Evolutionary conservation across 2,113 vertebrate genomes (phyloP).

Genomic region (Acrocephalus arundinaceus): DNA sequence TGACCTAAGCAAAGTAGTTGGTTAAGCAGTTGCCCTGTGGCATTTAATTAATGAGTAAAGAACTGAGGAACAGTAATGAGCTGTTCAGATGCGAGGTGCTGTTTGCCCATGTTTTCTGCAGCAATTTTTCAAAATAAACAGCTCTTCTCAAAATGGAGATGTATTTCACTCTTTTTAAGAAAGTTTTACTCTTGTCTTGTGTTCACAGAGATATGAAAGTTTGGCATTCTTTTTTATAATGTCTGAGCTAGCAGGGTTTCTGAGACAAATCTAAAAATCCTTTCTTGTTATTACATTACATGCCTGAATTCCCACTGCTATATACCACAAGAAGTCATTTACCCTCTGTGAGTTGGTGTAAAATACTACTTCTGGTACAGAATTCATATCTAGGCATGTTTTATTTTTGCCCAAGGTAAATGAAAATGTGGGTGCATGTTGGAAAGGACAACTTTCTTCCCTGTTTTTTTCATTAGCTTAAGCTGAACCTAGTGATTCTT

Average conservation of each 20-base stretch:
- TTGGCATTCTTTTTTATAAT: slow-evolving; percentile 3
- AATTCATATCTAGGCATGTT: slow-evolving; percentile 16
- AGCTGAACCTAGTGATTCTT: background rate
- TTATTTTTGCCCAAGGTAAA: slow-evolving; percentile 37
- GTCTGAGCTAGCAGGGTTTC: slow-evolving; percentile 25
- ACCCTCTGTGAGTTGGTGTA: background rate
- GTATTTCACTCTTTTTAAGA: background rate
- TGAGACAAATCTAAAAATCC: slow-evolving; percentile 43
- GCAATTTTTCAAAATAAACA: background rate
- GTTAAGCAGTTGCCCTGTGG: background rate
- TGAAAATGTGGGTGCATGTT: background rate
- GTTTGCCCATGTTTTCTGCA: background rate
- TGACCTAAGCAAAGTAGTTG: background rate
- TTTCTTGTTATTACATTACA: slow-evolving; percentile 45
- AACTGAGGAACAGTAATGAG: background rate
- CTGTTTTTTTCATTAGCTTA: background rate
- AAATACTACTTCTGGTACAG: slow-evolving; percentile 7
- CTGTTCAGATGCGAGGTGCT: slow-evolving; percentile 26
- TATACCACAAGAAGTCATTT: slow-evolving; percentile 27
- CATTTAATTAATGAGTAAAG: background rate
- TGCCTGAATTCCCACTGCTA: slow-evolving; percentile 46
- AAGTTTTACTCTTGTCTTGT: background rate
- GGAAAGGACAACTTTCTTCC: background rate
- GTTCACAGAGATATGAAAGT: background rate
- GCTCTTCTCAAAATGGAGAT: background rate